Evolutionary conservation across 2,888 invertebrate species (phyloP), one percentile per base, ranked within the genome.

Genomic region (Fragum whitleyi): DNA sequence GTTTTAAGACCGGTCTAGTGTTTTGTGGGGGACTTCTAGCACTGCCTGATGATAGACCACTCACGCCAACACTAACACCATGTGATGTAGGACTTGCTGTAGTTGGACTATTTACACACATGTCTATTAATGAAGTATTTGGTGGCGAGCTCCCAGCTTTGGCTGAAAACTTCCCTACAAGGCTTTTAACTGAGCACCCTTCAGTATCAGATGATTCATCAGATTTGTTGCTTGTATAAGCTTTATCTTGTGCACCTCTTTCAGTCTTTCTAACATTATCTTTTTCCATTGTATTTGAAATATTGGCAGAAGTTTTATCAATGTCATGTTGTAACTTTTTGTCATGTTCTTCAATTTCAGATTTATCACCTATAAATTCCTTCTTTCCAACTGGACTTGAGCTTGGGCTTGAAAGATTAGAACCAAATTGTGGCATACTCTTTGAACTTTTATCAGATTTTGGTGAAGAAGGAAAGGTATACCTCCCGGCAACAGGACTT

Each of bases 351-450:
- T 11, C 23, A 2, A 7, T 2, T 28, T 61, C n/a, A 61, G n/a
- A 3, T n/a, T 16, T 29, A 5, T 61, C 61, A 61, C 26, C 16
- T 32, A 29, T n/a, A 11, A 32, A 32, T 14, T 61, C 61, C n/a
- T 61, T 61, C 32, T 61, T 68, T 16, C 74, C 42, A 16, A 57
- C 55, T 29, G 55, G 68, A 61, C 62, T 62, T 70, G 59, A 69
- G 29, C 69, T 75, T 19, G 73, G 51, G 42, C 68, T 73, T 11
- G 39, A 55, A 28, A 51, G 1, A 69, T 62, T 76, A 28, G 51
- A 51, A 36, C 72, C 75, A 73, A 53, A n/a, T 74, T 62, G 19
- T 29, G 74, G 26, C 28, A 32, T 55, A 6, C 3, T 36, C 3
- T 47, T 14, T 57, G 21, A 23, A 68, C 32, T 69, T n/a, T 26